These are phyloP conservation scores for Melanargia galathea DNA, from an alignment of 2,888 invertebrate genomes.

Conservation along the genomic window DNA sequence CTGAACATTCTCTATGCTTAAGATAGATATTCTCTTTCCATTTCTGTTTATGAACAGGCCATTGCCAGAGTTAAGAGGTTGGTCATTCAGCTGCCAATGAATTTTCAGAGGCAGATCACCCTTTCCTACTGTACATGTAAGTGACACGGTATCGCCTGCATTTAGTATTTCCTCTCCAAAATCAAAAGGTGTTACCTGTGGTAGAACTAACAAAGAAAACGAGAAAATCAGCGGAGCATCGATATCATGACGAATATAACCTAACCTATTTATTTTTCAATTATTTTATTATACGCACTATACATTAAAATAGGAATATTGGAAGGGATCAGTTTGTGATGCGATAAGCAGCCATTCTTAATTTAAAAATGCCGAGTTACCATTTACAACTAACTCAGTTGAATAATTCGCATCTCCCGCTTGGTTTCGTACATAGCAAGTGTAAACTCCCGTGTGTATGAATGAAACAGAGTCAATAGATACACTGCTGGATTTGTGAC, in stretches of 20 bases:
- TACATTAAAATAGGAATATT: constrained; percentile 15
- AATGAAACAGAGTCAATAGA: constrained; percentile 88
- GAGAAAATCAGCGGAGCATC: background rate
- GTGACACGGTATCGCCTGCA: constrained; percentile 87
- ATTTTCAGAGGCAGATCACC: constrained; percentile 88
- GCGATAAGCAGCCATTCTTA: constrained; percentile 26
- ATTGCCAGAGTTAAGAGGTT: constrained; percentile 74
- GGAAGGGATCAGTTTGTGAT: constrained; percentile 20
- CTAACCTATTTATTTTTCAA: background rate
- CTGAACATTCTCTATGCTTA: constrained; percentile 84
- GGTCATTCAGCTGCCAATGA: constrained; percentile 86
- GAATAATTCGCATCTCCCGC: constrained; percentile 86
- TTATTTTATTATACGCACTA: constrained; percentile 2
- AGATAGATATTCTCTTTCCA: constrained; percentile 85
- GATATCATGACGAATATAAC: background rate
- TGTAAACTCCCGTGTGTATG: constrained; percentile 88
- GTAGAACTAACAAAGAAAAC: constrained; percentile 82
- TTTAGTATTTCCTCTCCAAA: constrained; percentile 88
- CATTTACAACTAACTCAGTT: constrained; percentile 86
- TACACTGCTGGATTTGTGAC: constrained; percentile 85
- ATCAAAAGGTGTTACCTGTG: constrained; percentile 90
- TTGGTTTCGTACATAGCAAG: constrained; percentile 86
- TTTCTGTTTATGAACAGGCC: constrained; percentile 83
- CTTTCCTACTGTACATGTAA: constrained; percentile 87
- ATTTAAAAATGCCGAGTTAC: constrained; percentile 66